Evolutionary conservation across 2,797 vertebrate species (phyloP).

Genomic region (Chelmon rostratus): DNA sequence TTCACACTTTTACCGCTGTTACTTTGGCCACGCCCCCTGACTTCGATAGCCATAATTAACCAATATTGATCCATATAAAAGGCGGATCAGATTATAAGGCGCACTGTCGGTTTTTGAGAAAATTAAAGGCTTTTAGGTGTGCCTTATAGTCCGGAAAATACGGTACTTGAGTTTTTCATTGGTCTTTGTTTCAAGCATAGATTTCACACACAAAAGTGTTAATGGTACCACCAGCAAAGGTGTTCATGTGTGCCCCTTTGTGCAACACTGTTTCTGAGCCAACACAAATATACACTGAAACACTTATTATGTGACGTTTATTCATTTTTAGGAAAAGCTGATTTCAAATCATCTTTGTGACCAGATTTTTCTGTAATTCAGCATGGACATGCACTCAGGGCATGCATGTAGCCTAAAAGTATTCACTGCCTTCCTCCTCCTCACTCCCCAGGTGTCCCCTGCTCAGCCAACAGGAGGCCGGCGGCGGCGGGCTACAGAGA

Average conservation of each 20-base stretch:
- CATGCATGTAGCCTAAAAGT: not conserved
- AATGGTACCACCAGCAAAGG: not conserved
- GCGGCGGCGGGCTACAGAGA: constrained; percentile 90
- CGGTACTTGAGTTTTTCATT: not conserved
- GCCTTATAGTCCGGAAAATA: too few relatives aligned
- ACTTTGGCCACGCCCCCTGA: too few relatives aligned
- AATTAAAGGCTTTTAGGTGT: too few relatives aligned
- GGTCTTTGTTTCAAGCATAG: not conserved
- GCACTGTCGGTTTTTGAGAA: too few relatives aligned
- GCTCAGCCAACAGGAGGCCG: constrained; percentile 95
- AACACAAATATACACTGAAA: not conserved
- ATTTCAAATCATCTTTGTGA: not conserved
- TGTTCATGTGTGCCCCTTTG: not conserved
- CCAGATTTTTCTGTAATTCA: not conserved
- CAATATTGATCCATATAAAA: too few relatives aligned
- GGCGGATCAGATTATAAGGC: too few relatives aligned
- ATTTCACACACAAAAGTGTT: not conserved
- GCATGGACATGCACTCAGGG: not conserved
- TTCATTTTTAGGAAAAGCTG: not conserved
- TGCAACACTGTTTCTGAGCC: not conserved
- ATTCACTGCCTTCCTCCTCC: not conserved
- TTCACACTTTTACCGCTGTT: too few relatives aligned
- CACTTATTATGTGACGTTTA: not conserved
- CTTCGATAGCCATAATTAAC: too few relatives aligned
- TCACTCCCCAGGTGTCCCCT: constrained; percentile 90